These are phyloP conservation scores for Cantharis rustica DNA, from an alignment of 2,888 invertebrate genomes.

Conservation along the genomic window DNA sequence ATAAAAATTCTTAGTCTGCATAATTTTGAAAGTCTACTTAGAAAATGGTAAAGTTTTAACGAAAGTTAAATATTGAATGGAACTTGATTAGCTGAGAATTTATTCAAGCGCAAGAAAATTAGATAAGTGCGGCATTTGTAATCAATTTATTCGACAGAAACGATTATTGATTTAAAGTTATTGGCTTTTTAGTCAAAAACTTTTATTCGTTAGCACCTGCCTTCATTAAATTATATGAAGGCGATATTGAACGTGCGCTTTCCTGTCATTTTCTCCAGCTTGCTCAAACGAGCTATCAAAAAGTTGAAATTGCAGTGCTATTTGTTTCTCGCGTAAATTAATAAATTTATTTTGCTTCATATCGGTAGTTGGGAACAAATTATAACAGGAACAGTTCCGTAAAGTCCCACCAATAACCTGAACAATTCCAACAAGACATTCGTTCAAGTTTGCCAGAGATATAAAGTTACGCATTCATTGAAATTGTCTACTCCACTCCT, in stretches of 20 bases:
- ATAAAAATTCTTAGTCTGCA: slow-evolving; percentile 30
- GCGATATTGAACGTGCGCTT: slow-evolving; percentile 22
- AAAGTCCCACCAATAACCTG: slow-evolving; percentile 29
- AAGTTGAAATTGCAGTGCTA: slow-evolving; percentile 9
- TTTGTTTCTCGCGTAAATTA: slow-evolving; percentile 21
- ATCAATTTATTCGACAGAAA: slow-evolving; percentile 37
- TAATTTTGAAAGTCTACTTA: slow-evolving; percentile 20
- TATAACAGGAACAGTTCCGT: slow-evolving; percentile 21
- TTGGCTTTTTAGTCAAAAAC: slow-evolving; percentile 26
- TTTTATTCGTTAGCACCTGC: slow-evolving; percentile 29
- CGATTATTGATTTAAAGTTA: slow-evolving; percentile 34
- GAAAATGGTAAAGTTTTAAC: slow-evolving; percentile 34
- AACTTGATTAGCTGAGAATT: slow-evolving; percentile 40
- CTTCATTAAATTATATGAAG: slow-evolving; percentile 23
- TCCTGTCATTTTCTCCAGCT: slow-evolving; percentile 4
- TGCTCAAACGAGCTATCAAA: slow-evolving; percentile 12
- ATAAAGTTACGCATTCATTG: slow-evolving; percentile 32
- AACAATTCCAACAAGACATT: slow-evolving; percentile 28
- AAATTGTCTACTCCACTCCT: slow-evolving; percentile 26
- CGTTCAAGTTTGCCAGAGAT: slow-evolving; percentile 31
- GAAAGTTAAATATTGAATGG: slow-evolving; percentile 40
- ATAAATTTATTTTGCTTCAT: slow-evolving; percentile 22
- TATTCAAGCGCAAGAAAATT: slow-evolving; percentile 37
- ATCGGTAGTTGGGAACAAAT: slow-evolving; percentile 20
- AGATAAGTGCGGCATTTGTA: slow-evolving; percentile 38